Evolutionary conservation across 1,140 invertebrate genomes (phyloP).

Genomic region (Daktulosphaira vitifoliae): DNA sequence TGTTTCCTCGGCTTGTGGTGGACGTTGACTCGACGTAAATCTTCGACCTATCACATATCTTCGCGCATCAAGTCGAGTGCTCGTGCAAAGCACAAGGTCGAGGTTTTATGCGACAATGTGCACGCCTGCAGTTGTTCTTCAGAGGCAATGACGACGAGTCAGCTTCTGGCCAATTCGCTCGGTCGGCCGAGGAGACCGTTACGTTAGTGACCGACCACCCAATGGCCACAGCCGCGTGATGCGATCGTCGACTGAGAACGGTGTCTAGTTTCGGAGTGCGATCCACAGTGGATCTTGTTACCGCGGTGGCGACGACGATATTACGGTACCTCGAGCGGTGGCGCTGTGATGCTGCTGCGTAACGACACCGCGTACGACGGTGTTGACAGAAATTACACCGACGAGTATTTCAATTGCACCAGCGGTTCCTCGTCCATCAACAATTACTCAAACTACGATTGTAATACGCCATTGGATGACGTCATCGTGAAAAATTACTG

Average conservation of each 20-base stretch:
- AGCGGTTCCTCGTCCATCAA: background rate
- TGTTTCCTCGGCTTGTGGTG: no score
- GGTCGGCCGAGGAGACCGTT: background rate
- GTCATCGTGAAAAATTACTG: constrained; percentile 59
- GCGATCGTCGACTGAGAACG: constrained; percentile 13
- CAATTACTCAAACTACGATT: background rate
- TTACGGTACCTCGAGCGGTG: background rate
- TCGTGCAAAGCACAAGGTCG: no score
- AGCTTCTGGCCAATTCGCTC: no score
- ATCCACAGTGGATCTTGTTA: background rate
- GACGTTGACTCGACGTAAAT: no score
- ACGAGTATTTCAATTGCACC: no score
- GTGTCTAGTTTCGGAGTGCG: constrained; percentile 2
- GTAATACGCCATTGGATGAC: constrained; percentile 24
- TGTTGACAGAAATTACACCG: background rate
- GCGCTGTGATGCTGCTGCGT: background rate
- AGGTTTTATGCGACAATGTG: no score
- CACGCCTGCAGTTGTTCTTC: no score
- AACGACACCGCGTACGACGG: constrained; percentile 17
- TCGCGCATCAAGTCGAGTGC: no score
- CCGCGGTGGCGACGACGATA: background rate
- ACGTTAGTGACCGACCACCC: background rate
- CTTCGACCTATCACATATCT: no score
- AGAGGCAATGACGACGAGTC: no score
- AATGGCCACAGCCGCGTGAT: background rate